A percentile compares a stretch with the other conserved stretches of the same genome.
Conservation (phyloP, 2,113 vertebrate species). For the Chamaetylas fuelleborni region DNA sequence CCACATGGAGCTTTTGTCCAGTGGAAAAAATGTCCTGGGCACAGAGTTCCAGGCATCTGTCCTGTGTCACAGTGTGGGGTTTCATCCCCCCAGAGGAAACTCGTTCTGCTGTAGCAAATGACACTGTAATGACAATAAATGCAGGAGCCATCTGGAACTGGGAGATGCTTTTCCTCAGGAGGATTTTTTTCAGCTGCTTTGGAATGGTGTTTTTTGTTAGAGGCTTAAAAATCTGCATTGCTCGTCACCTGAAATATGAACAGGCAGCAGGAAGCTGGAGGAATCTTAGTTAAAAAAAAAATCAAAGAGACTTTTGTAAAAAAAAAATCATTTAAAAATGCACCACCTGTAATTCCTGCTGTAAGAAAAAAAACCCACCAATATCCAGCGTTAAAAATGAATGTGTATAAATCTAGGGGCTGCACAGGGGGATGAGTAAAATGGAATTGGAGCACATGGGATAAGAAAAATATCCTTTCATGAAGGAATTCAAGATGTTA, state of each 20-base stretch:
- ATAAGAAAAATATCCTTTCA: neutral
- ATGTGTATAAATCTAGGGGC: neutral
- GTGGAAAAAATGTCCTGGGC: accelerated
- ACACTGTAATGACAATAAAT: neutral
- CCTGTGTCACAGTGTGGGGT: neutral
- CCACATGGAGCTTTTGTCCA: neutral
- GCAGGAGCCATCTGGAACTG: neutral
- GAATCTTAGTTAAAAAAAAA: neutral
- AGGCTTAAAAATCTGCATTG: neutral
- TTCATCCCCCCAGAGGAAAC: neutral
- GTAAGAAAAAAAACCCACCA: neutral
- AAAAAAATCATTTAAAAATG: neutral
- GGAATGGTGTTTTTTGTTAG: neutral
- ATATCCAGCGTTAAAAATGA: neutral
- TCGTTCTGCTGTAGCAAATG: neutral
- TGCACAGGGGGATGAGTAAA: neutral
- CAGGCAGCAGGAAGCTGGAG: neutral
- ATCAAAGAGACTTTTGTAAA: neutral
- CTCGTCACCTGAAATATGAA: neutral
- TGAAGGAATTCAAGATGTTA: neutral
- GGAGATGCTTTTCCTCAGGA: neutral
- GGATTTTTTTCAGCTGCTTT: neutral
- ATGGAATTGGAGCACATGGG: accelerated
- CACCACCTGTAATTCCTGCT: neutral
- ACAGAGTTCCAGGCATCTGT: neutral